These are phyloP conservation scores for Phenganax subtilis DNA, from an alignment of 92 coral and sea anemone species.

Conservation along the genomic window DNA sequence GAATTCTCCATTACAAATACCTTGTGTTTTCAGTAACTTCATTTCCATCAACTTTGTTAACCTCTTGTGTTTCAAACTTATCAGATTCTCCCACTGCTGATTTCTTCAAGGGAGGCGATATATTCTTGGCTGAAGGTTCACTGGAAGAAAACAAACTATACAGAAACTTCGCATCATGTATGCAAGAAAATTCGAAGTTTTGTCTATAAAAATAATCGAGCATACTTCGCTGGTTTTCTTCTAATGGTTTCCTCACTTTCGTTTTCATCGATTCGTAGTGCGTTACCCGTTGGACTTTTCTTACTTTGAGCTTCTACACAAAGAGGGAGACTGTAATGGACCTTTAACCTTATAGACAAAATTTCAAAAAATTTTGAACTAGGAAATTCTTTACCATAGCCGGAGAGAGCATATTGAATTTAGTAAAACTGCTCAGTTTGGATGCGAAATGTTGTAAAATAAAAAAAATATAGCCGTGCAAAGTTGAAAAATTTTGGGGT, in stretches of 20 bases:
- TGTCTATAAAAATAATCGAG: background rate
- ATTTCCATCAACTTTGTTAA: constrained; percentile 1
- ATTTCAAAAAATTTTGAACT: background rate
- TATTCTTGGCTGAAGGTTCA: background rate
- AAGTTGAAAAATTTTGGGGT: no score
- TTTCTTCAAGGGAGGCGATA: background rate
- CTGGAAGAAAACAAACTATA: background rate
- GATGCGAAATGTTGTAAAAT: no score
- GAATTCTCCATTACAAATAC: background rate
- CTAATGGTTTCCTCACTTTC: background rate
- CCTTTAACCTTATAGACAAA: background rate
- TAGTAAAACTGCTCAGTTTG: no score
- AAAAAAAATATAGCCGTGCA: no score
- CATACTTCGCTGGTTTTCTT: background rate
- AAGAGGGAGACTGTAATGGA: background rate
- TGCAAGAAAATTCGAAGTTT: background rate
- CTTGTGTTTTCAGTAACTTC: background rate
- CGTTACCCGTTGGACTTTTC: background rate
- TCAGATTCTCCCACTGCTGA: background rate
- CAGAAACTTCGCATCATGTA: background rate
- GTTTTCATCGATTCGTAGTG: background rate
- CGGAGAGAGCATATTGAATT: no score
- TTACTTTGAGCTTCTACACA: background rate
- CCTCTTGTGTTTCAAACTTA: background rate
- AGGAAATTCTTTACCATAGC: background rate